Conservation (phyloP, 2,888 invertebrate genomes). For the Luffia ferchaultella region DNA sequence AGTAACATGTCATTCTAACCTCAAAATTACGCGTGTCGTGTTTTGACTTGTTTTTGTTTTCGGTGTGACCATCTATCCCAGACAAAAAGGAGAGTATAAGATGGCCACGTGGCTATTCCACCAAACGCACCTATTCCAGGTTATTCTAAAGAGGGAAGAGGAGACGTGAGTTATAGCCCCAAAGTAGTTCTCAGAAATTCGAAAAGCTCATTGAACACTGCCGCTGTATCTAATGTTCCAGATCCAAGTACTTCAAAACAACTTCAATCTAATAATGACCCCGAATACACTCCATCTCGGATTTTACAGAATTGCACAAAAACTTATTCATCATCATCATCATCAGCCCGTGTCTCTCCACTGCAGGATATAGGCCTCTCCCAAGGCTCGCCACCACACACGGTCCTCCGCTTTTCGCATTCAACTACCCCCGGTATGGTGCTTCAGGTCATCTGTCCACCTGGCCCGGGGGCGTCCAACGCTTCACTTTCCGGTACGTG, state of each 20-base stretch:
- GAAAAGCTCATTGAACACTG: slow-evolving; percentile 1
- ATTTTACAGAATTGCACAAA: slow-evolving; percentile 13
- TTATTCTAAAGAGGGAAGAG: slow-evolving; percentile 1
- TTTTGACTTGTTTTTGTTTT: too few species aligned
- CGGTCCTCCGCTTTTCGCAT: too few species aligned
- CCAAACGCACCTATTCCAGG: slow-evolving; percentile 2
- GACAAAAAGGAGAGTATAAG: slow-evolving; percentile 6
- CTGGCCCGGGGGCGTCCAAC: too few species aligned
- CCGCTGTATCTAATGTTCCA: slow-evolving; percentile 1
- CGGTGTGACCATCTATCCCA: not conserved
- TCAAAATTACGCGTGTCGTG: too few species aligned
- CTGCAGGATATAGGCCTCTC: too few species aligned
- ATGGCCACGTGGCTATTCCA: slow-evolving; percentile 6
- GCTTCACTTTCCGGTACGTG: too few species aligned
- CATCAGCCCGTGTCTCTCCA: too few species aligned
- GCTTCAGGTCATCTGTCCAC: too few species aligned
- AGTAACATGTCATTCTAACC: not conserved
- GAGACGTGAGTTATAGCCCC: slow-evolving; percentile 1
- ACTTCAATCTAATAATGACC: not conserved
- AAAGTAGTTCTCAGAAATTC: slow-evolving; percentile 1
- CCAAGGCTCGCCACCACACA: too few species aligned
- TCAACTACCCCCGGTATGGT: too few species aligned
- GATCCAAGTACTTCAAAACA: not conserved
- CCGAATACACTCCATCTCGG: slow-evolving; percentile 9
- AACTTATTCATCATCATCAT: too few species aligned